phyloP scores from a whole-genome alignment of 2,888 invertebrate species.

The Cryptophagus acutangulus region DNA sequence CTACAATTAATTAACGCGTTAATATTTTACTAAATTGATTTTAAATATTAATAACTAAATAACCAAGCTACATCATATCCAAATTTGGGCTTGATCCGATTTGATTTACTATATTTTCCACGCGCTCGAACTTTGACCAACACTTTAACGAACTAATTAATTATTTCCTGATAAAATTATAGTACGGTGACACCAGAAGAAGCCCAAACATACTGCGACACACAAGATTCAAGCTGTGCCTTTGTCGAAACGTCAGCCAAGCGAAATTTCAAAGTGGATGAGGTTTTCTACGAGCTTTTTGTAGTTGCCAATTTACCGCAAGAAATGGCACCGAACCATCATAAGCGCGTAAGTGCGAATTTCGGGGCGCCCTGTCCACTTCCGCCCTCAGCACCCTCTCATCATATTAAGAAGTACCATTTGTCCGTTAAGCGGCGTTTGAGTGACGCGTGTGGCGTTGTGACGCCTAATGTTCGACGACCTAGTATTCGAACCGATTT shows the following conservation, averaged over 20 bases:
- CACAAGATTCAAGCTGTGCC: slow-evolving; percentile 70
- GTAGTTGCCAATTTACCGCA: slow-evolving; percentile 75
- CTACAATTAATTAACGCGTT: no score
- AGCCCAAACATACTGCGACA: slow-evolving; percentile 69
- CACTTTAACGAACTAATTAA: no score
- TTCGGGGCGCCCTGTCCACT: slow-evolving; percentile 73
- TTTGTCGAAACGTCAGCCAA: slow-evolving; percentile 83
- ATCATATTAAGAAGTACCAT: slow-evolving; percentile 67
- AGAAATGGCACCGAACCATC: slow-evolving; percentile 87
- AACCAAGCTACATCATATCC: no score
- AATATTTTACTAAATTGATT: no score
- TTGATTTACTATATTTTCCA: no score
- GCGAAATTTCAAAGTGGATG: slow-evolving; percentile 74
- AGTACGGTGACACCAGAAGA: slow-evolving; percentile 76
- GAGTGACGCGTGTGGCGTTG: slow-evolving; percentile 84
- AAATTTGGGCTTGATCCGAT: no score
- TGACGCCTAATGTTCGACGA: slow-evolving; percentile 80
- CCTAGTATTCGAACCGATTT: slow-evolving; percentile 85
- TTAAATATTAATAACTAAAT: no score
- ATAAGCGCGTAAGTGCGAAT: slow-evolving; percentile 71
- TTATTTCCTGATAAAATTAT: no score
- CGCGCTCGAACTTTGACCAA: no score
- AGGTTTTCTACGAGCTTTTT: slow-evolving; percentile 79
- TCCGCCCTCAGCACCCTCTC: slow-evolving; percentile 61
- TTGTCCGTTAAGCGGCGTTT: slow-evolving; percentile 75